Evolutionary conservation across 2,797 vertebrate species (phyloP), one percentile per base, ranked within the genome.

Genomic region (Moxostoma hubbsi): DNA sequence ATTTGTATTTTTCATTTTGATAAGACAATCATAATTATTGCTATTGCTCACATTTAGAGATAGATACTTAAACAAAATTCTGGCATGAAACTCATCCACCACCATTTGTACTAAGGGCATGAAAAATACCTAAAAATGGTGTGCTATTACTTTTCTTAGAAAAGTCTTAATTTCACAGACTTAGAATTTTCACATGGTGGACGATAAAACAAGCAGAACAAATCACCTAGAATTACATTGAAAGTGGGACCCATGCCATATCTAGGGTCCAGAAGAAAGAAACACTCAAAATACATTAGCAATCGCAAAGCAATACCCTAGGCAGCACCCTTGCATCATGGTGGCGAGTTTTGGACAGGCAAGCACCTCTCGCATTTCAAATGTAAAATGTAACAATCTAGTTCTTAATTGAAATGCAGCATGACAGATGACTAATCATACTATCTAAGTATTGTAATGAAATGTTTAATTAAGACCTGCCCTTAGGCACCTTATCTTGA

Each of bases 371-470:
- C 36, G 4, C 36, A 36, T 36, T 36, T 36, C 36, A 36, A 36
- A 36, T 36, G 45, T 7, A 46, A 57, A 57, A 70, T 6, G 1
- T 5, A 5, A 11, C 46, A 13, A 47, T 58, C 54, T 18, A 7
- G 81, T 83, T 87, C 83, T 86, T 88, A 80, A 77, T 86, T 82
- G 15, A 65, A 10, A 18, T 73, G 61, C 64, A 47, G 77, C 75
- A 87, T 74, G 36, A 36, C 36, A 36, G 36, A 84, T 77, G 67
- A 15, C 43, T 5, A 68, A 63, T 76, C 36, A 46, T 43, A 80
- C 75, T 43, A 24, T 24, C 24, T 24, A 61, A 78, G 82, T 53
- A 45, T 51, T 49, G 51, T 63, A 62, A 73, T 73, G 3, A 7
- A 2, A 15, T 43, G 51, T 73, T 62, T 73, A 43, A 63, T 73